Base-by-base conservation (phyloP, 2,888 invertebrate species). In the Hydropsyche betteni region DNA sequence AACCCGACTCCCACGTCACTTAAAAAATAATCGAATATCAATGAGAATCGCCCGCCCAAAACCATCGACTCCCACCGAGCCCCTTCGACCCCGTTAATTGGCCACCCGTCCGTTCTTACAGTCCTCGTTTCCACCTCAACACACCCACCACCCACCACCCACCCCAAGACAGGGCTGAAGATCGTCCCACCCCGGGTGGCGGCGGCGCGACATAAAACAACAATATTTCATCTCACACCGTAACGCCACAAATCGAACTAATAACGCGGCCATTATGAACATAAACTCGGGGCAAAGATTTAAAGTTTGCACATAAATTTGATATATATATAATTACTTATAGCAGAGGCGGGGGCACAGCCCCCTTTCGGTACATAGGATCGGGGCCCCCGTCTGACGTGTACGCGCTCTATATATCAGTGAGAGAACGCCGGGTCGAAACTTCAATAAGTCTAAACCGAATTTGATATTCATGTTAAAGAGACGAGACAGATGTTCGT, bases 191-290 rank as follows among this genome's bases (percentile, higher is more conserved):
- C 72, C 74, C 4, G n/a, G 38, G 5, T 64, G 55, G 52, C 10
- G 44, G 44, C 6, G 76, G 69, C 53, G 74, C 77, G 79, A 79
- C 79, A 79, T 79, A 79, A 79, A 79, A 79, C 79, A 79, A 79
- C 79, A 79, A 79, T 79, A 79, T 79, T 79, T 79, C 79, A 79
- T 79, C 79, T 72, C 75, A 76, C 74, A 78, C 76, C 79, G 79
- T 79, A 79, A 78, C 79, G 79, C 79, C 79, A 79, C 79, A 79
- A 79, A 79, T 79, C 79, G 79, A 79, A 79, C 79, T 79, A 79
- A 79, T 79, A 79, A 78, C 79, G 74, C 79, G 79, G 75, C 79
- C 79, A 79, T 79, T 79, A 79, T 79, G 79, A 79, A 76, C 79
- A 76, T 79, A 79, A 79, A 79, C 79, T 79, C 79, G 76, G 78